Evolutionary conservation across 2,113 vertebrate genomes (phyloP), one percentile per base, ranked within the genome.

Genomic region (Rhineura floridana): DNA sequence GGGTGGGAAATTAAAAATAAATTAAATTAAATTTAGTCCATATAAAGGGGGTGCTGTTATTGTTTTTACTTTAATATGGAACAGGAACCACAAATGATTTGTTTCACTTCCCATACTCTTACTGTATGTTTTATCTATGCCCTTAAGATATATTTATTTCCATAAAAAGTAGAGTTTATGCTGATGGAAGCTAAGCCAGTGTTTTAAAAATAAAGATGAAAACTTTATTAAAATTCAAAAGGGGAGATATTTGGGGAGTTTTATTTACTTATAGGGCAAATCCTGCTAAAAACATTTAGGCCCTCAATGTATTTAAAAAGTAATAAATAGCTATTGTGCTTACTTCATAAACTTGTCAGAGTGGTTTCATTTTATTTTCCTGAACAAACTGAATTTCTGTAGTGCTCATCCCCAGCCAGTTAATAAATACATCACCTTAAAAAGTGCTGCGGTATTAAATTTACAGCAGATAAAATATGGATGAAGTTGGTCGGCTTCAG

Each of bases 381-480:
- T 91, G 96, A 97, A 97, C 97, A 98, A 98, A 98, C 98, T 96
- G 91, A 96, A 98, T 98, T 98, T 98, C 97, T 96, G 94, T 96
- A 94, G 90, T 94, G 95, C 96, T 96, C 96, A 96, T 96, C 96
- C 96, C 95, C 94, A 95, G 96, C 95, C 96, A 97, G 97, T 98
- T 99, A 98, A 98, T 99, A 98, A 99, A 99, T 98, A 98, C 96
- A 98, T 98, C 98, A 97, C 97, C 96, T 95, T 97, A 98, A 98
- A 98, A 99, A 98, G 97, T 98, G 98, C 98, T 98, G 98, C 95
- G 95, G 97, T 98, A 98, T 98, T 98, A 98, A 98, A 98, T 98
- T 96, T 96, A 95, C 96, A 96, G 88, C 95, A 95, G 96, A 98
- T 99, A 98, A 99, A 99, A 99, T 99, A 99, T 98, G 98, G 98